Evolutionary conservation across 2,888 invertebrate genomes (phyloP), one percentile per base, ranked within the genome.

Genomic region (Aphidoletes aphidimyza): DNA sequence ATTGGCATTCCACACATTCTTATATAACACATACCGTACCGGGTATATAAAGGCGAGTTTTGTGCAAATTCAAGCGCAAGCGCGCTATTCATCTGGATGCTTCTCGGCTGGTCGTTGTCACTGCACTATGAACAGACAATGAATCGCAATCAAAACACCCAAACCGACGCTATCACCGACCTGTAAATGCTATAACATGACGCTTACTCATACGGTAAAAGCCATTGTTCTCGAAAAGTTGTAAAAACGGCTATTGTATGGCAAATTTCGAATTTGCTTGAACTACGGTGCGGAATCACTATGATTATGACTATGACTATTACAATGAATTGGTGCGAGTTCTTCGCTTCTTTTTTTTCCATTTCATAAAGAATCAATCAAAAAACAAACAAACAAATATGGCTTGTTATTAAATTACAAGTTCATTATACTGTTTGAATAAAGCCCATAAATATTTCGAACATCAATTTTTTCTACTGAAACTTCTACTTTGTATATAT

Each of bases 341-440:
- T 11, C 6, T 26, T 22, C 22, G 54, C 54, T 22, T 42, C 42
- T 42, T 42, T 14, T 6, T 42, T 42, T 14, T 6, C 42, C 6
- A 54, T 54, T 54, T 54, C 26, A 22, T 11, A 22, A 54, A 26
- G 69, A 69, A 69, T 69, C 69, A 69, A 69, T 69, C 30, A 30
- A 5, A 34, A 54, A 5, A 19, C 8, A 54, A 54, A 54, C 5
- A 54, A 54, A 54, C 22, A 69, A 69, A 30, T 19, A 22, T 54
- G 54, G 54, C 54, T 30, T 30, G 6, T 69, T 30, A 69, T 69
- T 34, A 30, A 69, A 69, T 69, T 30, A 69, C 34, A 69, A 30
- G 69, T 69, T 69, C 69, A 69, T 69, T 69, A 69, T 14, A 1
- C 69, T 69, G 69, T 69, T 69, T 69, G 69, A 69, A 69, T 69